Percentiles rank a stretch among this genome's conserved stretches.
phyloP scores from a whole-genome alignment of 2,888 invertebrate species.

The Clusia tigrina region DNA sequence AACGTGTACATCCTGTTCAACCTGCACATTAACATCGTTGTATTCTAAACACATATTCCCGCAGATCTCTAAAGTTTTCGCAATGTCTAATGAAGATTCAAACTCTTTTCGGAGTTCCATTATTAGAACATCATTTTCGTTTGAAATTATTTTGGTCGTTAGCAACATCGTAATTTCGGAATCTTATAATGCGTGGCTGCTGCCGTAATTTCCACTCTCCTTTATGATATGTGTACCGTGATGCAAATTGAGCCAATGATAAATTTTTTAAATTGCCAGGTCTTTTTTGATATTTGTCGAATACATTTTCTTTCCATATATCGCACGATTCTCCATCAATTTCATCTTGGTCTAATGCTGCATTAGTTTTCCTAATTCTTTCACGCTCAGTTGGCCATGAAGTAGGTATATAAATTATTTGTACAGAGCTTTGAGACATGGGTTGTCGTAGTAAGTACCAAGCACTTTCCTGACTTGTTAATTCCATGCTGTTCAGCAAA shows the following conservation, averaged over 20 bases:
- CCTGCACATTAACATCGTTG: conserved; percentile 24
- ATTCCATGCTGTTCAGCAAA: conserved; percentile 54
- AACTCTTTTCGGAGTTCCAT: conserved; percentile 34
- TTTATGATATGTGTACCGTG: conserved; percentile 36
- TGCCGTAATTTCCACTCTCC: conserved; percentile 28
- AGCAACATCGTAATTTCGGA: conserved; percentile 54
- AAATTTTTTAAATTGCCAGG: conserved; percentile 45
- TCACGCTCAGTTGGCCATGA: conserved; percentile 59
- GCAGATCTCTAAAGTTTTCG: conserved; percentile 46
- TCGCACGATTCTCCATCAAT: conserved; percentile 39
- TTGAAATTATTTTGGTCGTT: conserved; percentile 51
- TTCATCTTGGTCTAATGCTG: conserved; percentile 50
- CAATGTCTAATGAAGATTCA: conserved; percentile 44
- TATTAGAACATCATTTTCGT: conserved; percentile 34
- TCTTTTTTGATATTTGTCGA: conserved; percentile 53
- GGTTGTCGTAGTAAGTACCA: conserved; percentile 56
- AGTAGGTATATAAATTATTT: conserved; percentile 56
- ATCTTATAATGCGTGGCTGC: conserved; percentile 50
- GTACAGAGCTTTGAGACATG: conserved; percentile 55
- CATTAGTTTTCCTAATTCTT: conserved; percentile 48
- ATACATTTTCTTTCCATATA: conserved; percentile 54
- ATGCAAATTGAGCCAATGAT: conserved; percentile 50
- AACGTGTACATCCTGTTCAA: conserved; percentile 27
- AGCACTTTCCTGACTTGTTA: conserved; percentile 56
- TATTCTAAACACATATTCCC: conserved; percentile 39